These are phyloP conservation scores for Nannoperca australis DNA, from an alignment of 2,797 vertebrate genomes.

Conservation along the genomic window DNA sequence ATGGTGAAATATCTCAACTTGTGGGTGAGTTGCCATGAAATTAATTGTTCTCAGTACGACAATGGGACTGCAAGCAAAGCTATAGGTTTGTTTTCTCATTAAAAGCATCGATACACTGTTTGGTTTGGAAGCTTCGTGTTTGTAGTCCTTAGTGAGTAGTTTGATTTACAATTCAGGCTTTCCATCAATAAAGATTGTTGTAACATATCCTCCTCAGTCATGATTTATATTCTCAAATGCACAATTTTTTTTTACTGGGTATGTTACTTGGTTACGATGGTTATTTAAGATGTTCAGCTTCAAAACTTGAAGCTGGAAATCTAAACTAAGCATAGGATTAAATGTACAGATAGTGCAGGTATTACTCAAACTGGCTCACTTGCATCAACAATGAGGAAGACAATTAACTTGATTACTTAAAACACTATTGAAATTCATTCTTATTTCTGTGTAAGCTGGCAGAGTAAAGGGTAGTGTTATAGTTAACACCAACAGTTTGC, in stretches of 20 bases:
- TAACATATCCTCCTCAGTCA: neutral
- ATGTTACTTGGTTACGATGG: neutral
- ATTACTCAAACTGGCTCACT: neutral
- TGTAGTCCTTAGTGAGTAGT: neutral
- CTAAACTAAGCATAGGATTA: neutral
- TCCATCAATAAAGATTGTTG: neutral
- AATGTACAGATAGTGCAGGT: neutral
- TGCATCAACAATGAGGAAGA: conserved; percentile 2
- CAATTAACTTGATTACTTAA: conserved; percentile 7
- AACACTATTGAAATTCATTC: neutral
- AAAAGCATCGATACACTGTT: neutral
- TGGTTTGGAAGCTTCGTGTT: neutral
- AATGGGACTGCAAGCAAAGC: neutral
- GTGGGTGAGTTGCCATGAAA: neutral
- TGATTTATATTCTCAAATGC: neutral
- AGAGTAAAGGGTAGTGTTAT: conserved; percentile 15
- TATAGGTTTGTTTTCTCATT: conserved; percentile 9
- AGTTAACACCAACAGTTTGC: conserved; percentile 6
- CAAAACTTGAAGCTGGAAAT: neutral
- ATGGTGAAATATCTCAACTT: neutral
- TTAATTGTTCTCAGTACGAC: neutral
- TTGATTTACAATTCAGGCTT: neutral
- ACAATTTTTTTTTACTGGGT: neutral
- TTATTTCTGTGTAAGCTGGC: conserved; percentile 2
- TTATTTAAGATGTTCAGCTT: neutral